Base-by-base conservation (phyloP, 2,113 vertebrate genomes). In the Clinocottus analis region DNA sequence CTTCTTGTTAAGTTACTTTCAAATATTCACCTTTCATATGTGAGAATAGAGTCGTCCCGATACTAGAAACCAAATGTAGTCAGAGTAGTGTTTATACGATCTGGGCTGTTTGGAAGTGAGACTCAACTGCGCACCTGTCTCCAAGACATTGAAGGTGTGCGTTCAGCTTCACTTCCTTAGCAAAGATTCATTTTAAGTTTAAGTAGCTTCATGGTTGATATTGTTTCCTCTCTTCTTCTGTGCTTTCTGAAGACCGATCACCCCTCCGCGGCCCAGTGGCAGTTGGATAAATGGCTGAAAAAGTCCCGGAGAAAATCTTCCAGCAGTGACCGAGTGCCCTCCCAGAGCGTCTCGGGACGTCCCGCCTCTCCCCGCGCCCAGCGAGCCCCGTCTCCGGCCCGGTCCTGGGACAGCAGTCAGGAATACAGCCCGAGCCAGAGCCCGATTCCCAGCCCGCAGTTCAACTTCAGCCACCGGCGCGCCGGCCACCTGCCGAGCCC, bases 201-300 rank as follows among this genome's bases (percentile, higher is more conserved):
- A 14, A 72, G 1, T 21, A 21, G 9, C 33, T 67, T 17, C 12
- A 27, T 65, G 6, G 27, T 27, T 65, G 5, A 55, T 68, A 35
- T 33, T 66, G 0, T 82, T 62, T 35, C 63, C 23, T 67, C 12
- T 75, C 39, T 33, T 59, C 37, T 35, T 53, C 19, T 76, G 5
- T 82, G 35, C 17, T 76, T 74, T 83, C 55, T 77, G 86, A 29
- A 98, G 96, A 92, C 93, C 0, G 94, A 96, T 75, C 95, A 93
- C 0, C 93, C 95, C 0, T 94, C 96, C 3, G 94, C 95, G 53
- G 95, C 97, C 93, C 97, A 98, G 89, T 99, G 98, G 98, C 98
- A 99, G 90, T 91, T 99, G 93, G 96, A 99, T 93, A 97, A 97
- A 94, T 98, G 98, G 98, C 93, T 99, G 63, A 96, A 97, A 86